Evolutionary conservation across 37 sponge, comb jelly and placozoan genomes (phyloP).

Genomic region (Hormiphora californensis): DNA sequence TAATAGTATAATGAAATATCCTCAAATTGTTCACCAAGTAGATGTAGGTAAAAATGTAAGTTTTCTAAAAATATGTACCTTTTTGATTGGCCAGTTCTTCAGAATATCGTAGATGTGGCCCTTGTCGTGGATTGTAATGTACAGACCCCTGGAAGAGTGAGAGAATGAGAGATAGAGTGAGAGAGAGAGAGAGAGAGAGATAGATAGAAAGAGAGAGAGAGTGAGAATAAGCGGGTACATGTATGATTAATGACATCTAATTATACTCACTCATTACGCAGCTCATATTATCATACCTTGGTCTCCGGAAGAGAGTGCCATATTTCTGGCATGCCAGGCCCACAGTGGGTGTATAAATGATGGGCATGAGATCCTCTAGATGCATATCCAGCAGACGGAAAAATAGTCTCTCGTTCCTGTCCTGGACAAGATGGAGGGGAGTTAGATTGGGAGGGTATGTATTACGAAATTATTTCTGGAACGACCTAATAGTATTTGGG

Average conservation of each 20-base stretch:
- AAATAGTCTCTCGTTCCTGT: conserved; percentile 55
- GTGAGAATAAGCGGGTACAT: no score
- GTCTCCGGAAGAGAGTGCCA: conserved; percentile 43
- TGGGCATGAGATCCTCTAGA: conserved; percentile 57
- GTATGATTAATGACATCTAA: no score
- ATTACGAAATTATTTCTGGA: no score
- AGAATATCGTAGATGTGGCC: conserved; percentile 54
- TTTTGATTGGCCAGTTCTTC: conserved; percentile 55
- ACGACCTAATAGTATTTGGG: no score
- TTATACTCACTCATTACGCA: not conserved
- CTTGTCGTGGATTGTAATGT: conserved; percentile 55
- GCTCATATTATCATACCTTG: not conserved
- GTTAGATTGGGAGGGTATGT: no score
- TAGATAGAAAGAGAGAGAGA: no score
- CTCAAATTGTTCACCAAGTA: not conserved
- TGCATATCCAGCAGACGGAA: conserved; percentile 52
- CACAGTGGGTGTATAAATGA: conserved; percentile 54
- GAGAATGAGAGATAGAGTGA: no score
- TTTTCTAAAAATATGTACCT: not conserved
- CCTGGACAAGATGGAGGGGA: no score
- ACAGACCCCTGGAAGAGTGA: conserved; percentile 56
- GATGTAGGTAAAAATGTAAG: not conserved
- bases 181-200: no score
- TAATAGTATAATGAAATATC: not conserved
- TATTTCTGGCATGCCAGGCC: conserved; percentile 56